Conservation (phyloP, 1,140 invertebrate genomes). For the Drosophila arizonae region DNA sequence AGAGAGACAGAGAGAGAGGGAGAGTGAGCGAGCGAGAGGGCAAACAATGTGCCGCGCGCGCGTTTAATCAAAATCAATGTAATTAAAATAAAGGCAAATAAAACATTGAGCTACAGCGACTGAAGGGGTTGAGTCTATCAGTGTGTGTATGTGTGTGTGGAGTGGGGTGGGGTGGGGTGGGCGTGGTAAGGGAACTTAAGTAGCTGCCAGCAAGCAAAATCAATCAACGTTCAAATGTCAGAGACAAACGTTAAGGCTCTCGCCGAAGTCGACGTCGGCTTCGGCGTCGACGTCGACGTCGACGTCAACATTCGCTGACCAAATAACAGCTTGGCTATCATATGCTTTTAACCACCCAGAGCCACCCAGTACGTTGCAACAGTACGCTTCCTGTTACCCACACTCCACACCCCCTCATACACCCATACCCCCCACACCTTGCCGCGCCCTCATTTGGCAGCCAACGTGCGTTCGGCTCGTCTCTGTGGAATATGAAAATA, state of each 20-base stretch:
- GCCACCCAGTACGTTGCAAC: neutral
- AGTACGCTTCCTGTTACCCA: neutral
- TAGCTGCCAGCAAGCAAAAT: conserved; percentile 49
- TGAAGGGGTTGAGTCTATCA: neutral
- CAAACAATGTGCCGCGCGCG: conserved; percentile 52
- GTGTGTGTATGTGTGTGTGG: neutral
- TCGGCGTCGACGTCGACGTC: conserved; percentile 5
- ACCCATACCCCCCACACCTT: neutral
- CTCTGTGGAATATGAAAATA: conserved; percentile 75
- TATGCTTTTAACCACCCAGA: neutral
- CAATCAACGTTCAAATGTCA: conserved; percentile 73
- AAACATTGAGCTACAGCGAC: conserved; percentile 17
- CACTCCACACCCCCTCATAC: too few species aligned
- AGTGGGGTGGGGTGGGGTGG: too few species aligned
- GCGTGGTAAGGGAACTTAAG: neutral
- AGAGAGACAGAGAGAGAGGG: neutral
- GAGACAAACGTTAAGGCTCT: conserved; percentile 41
- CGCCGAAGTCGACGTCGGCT: neutral
- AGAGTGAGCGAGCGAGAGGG: conserved; percentile 1
- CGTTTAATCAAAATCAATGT: conserved; percentile 76
- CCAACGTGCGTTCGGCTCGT: conserved; percentile 38
- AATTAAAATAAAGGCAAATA: conserved; percentile 73
- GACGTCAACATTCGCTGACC: conserved; percentile 42
- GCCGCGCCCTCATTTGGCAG: neutral
- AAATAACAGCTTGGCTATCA: conserved; percentile 29